Evolutionary conservation across 2,888 invertebrate species (phyloP), one percentile per base, ranked within the genome.

Genomic region (Habroteleia sp.): DNA sequence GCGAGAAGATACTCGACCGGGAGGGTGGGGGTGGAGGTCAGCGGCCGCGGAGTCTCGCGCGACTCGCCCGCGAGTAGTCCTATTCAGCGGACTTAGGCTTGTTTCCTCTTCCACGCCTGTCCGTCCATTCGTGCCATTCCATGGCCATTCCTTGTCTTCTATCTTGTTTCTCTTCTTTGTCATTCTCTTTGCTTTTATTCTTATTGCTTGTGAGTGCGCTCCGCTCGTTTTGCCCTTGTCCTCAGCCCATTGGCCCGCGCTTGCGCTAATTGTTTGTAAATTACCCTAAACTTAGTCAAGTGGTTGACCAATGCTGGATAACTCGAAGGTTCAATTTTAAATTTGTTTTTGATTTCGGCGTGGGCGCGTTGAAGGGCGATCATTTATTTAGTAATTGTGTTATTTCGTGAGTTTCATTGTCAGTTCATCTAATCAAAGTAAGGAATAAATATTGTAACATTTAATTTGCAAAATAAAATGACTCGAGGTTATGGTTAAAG

Each of bases 11-110:
- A 63, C 60, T 46, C 25, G 56, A 16, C 25, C 54, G 29, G 33
- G 60, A 48, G 56, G 77, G 79, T 77, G 79, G 79, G 82, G 83
- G 82, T 75, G 84, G 84, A 85, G 86, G 72, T 77, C 77, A 77
- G 77, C 77, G 72, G 52, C 77, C 77, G 77, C 50, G 52, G 72
- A 84, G 84, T 81, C 85, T 85, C 81, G 82, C 79, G 81, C 80
- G 81, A 81, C 81, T 84, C 78, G 77, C 72, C 71, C 63, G 77
- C 76, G 62, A 80, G 74, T 72, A 69, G 73, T 79, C 77, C 72
- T 74, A 75, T 73, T 74, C 74, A 73, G 60, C 74, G 65, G 60
- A 44, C 69, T 68, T 37, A 46, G 33, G 73, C 63, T 54, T 48
- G 62, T 62, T 72, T 65, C 76, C 63, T 72, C 72, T 63, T 74